Evolutionary conservation across 2,888 invertebrate species (phyloP), one percentile per base, ranked within the genome.

Genomic region (Volucella bombylans): DNA sequence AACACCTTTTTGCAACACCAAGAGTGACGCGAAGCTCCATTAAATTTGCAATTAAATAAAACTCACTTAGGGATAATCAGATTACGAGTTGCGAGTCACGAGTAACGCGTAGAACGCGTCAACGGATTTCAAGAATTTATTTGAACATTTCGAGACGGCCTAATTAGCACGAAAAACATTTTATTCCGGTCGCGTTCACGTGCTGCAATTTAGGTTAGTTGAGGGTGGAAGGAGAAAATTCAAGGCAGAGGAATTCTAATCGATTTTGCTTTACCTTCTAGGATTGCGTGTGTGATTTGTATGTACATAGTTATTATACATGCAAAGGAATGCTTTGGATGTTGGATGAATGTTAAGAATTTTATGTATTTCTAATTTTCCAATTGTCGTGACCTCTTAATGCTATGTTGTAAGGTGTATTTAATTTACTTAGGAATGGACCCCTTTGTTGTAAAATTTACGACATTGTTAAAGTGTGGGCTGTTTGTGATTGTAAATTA

Each of bases 151-250:
- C 49, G 50, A 15, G 49, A 8, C 31, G 31, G 31, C 31, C 15
- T 50, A 64, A 64, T 64, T 64, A 50, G 43, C 64, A 64, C 14
- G 38, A 14, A 50, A 14, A 39, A 64, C 43, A 41, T 43, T 59
- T 43, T 43, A 59, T 18, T 43, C 43, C 6, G 31, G 31, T 6
- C 6, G 31, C 6, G 31, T 31, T 31, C 31, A 31, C 31, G 31
- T 31, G 31, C 31, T 31, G 31, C 31, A 31, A 31, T 31, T 31
- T 31, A 31, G 31, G 6, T 31, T 31, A 31, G 31, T 31, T 31
- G 6, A 31, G 31, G 31, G 23, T 52, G 52, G 31, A 31, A 8
- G 31, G 11, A 52, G 23, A 23, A 52, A 23, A 12, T 10, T 12
- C 6, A 52, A 23, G 12, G 12, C 15, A 50, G 1, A 4, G 1